Evolutionary conservation across 2,113 vertebrate species (phyloP), one percentile per base, ranked within the genome.

Genomic region (Clinocottus analis): DNA sequence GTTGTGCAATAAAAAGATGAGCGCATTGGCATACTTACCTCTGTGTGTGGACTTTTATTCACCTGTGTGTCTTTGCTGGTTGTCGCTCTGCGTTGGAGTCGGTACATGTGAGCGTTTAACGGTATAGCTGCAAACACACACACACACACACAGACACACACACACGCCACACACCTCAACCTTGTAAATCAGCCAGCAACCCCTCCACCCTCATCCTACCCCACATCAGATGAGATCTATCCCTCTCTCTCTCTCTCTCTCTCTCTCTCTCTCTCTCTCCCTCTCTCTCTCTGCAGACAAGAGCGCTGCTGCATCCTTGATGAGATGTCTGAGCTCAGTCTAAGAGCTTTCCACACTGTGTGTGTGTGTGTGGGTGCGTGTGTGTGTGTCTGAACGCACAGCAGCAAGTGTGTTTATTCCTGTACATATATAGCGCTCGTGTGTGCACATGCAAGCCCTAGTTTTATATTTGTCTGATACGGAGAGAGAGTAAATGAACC

Each of bases 1-100:
- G 92, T 94, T 96, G 95, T 95, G 96, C 96, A 98, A 98, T 98
- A 97, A 95, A 97, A 97, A 91, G 89, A 91, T 92, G 92, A 95
- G 95, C 94, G 94, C 95, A 92, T 95, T 96, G 96, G 96, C 95
- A 94, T 93, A 94, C 91, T 91, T 83, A 59, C 53, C 14, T 10
- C 17, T 21, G 77, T 68, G 86, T 92, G 90, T 67, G 86, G 77
- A 85, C 75, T 89, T 78, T 88, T 79, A 81, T 91, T 93, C 49
- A 59, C 79, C 39, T 7, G 5, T 45, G 17, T 41, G 39, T 79
- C 55, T 71, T n/a, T 68, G 13, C 55, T 77, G 65, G 33, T 41
- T 5, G 1, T 1, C 13, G 33, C 58, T n/a, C 49, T 69, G 47
- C 39, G 25, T 51, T 66, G 27, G 29, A n/a, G 27, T 47, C n/a